These are phyloP conservation scores for Lasioglossum zephyrum DNA, from an alignment of 2,888 invertebrate species.

Conservation along the genomic window DNA sequence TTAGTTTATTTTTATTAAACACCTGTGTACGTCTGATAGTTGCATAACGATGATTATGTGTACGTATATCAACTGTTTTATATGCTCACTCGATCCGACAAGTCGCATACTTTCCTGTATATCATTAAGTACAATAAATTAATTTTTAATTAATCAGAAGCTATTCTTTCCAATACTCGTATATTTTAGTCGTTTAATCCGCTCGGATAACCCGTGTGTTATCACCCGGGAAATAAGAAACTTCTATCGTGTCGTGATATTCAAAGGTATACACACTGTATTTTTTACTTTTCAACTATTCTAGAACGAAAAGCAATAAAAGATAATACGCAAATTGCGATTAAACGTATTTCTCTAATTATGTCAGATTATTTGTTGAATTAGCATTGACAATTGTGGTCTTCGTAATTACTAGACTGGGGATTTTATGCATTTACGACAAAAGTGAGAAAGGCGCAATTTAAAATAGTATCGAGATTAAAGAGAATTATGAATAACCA, in stretches of 20 bases:
- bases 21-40: conserved; percentile 60
- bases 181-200: not conserved
- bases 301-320: not conserved
- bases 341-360: conserved; percentile 18
- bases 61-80: conserved; percentile 62
- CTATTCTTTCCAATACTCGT: conserved; percentile 18
- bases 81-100: conserved; percentile 59
- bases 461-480: not conserved
- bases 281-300: not conserved
- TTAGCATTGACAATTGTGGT: not conserved
- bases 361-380: conserved; percentile 19
- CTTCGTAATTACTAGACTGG: not conserved
- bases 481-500: not conserved
- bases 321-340: conserved; percentile 1
- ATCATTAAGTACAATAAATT: conserved; percentile 69
- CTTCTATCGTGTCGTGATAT: not conserved
- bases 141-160: conserved; percentile 65
- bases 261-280: not conserved
- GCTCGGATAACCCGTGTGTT: conserved; percentile 6
- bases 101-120: conserved; percentile 69
- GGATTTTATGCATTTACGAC: not conserved
- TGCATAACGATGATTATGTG: conserved; percentile 61
- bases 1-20: conserved; percentile 69
- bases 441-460: not conserved
- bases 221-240: not conserved